A percentile compares a stretch with the other conserved stretches of the same genome.
Conservation (phyloP, 2,797 vertebrate genomes). For the Rhynchotus rufescens region DNA sequence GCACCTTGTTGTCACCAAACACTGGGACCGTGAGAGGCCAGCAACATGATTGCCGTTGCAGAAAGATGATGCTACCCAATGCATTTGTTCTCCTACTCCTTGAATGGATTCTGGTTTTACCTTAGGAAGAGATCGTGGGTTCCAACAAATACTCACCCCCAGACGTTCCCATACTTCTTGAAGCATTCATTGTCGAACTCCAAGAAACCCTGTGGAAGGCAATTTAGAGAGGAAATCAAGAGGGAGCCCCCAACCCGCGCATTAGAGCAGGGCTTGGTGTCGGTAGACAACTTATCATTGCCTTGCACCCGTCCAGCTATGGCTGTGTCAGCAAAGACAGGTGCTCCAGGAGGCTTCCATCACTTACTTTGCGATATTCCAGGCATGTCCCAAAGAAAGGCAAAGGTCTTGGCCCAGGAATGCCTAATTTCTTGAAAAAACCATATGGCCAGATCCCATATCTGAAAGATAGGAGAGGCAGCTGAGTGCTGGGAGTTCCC, state of each 20-base stretch:
- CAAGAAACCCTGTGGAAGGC: conserved; percentile 48
- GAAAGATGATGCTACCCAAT: not conserved
- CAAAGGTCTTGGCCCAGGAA: conserved; percentile 76
- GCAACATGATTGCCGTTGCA: not conserved
- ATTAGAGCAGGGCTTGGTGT: not conserved
- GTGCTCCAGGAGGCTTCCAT: not conserved
- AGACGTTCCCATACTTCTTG: conserved; percentile 56
- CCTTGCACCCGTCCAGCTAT: not conserved
- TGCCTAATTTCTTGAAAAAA: conserved; percentile 81
- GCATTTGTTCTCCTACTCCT: not conserved
- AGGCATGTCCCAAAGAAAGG: conserved; percentile 78
- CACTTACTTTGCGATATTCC: conserved; percentile 72
- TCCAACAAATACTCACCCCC: conserved; percentile 64
- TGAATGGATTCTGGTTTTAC: not conserved
- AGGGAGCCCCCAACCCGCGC: not conserved
- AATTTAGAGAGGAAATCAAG: not conserved
- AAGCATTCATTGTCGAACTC: conserved; percentile 5
- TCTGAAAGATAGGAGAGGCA: conserved; percentile 55
- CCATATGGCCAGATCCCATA: conserved; percentile 77
- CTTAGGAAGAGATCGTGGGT: not conserved
- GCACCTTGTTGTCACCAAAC: rapidly evolving
- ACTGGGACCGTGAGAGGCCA: not conserved
- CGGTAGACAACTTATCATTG: not conserved
- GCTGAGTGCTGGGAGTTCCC: rapidly evolving
- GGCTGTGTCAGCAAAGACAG: not conserved